Percentiles rank a stretch among this genome's conserved stretches.
Evolutionary conservation across 2,888 invertebrate genomes (phyloP).

Genomic region (Boloria euphrosyne): DNA sequence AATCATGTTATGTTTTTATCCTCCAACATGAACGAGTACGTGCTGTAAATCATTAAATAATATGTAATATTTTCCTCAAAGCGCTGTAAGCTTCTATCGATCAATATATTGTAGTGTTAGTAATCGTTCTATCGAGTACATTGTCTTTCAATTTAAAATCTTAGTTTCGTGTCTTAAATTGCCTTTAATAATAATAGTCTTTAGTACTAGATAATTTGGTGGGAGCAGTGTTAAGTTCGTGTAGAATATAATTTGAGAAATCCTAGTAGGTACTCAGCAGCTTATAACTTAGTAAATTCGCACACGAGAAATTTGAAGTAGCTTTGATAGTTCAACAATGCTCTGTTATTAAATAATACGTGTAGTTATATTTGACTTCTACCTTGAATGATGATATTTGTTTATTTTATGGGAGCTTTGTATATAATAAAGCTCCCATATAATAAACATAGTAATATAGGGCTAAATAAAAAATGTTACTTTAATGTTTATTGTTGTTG

Average conservation of each 20-base stretch:
- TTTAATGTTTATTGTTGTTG: too few relatives aligned
- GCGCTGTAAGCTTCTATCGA: not conserved
- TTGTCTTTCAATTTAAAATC: too few relatives aligned
- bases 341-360: constrained; percentile 13
- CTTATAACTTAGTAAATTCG: constrained; percentile 13
- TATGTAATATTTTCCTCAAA: constrained; percentile 12
- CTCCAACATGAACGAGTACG: constrained; percentile 14
- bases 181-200: too few relatives aligned
- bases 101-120: not conserved
- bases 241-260: constrained; percentile 4
- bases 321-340: constrained; percentile 16
- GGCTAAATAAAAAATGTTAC: not conserved
- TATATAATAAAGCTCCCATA: not conserved
- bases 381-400: too few relatives aligned
- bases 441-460: not conserved
- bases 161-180: not conserved
- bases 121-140: too few relatives aligned
- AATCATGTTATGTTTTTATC: constrained; percentile 32
- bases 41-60: constrained; percentile 31
- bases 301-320: constrained; percentile 12
- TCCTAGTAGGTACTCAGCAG: constrained; percentile 8
- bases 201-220: not conserved
- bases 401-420: too few relatives aligned
- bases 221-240: not conserved
- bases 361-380: constrained; percentile 8